Base-by-base conservation (phyloP, 2,113 vertebrate species). In the Xiphias gladius region DNA sequence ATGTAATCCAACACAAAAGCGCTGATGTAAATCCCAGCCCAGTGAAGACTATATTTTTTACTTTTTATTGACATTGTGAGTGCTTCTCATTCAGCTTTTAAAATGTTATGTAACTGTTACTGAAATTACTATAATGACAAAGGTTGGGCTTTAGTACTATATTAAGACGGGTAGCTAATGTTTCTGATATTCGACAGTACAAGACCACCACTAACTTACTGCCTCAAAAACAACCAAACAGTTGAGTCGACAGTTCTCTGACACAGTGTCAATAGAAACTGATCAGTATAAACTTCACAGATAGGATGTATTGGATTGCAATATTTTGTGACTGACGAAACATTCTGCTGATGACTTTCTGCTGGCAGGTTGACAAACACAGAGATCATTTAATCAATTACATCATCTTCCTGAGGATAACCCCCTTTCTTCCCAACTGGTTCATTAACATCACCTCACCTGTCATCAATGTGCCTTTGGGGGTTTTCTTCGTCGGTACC, bases 391-490 rank as follows among this genome's bases (percentile, higher is more conserved):
- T 99, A 70, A 99, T 99, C 88, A 99, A 99, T 94, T 99, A 99
- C 92, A 99, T 99, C n/a, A 97, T 99, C 94, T 99, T 99, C 94
- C 91, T 99, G 96, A 97, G 98, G 93, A 99, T 99, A 92, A 99
- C 98, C 4, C 98, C 98, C 24, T 99, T 99, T 87, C 97, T 99
- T 85, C 98, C 98, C 22, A 99, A 99, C 90, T 99, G 98, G 98
- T 99, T 99, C 94, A 99, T 99, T 95, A 99, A 99, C 93, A 99
- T 99, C 90, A 99, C 98, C 24, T 98, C 98, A 73, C 98, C 98
- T 76, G 96, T 99, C 89, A 99, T 99, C 92, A 98, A 99, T 0
- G 97, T 99, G 84, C 98, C 98, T 85, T 77, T 99, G 88, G 96
- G 98, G 86, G 96, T 99, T 72, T 99, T 99, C 95, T 99, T 99